Evolutionary conservation across 2,888 invertebrate species (phyloP).

Genomic region (Nowickia ferox): DNA sequence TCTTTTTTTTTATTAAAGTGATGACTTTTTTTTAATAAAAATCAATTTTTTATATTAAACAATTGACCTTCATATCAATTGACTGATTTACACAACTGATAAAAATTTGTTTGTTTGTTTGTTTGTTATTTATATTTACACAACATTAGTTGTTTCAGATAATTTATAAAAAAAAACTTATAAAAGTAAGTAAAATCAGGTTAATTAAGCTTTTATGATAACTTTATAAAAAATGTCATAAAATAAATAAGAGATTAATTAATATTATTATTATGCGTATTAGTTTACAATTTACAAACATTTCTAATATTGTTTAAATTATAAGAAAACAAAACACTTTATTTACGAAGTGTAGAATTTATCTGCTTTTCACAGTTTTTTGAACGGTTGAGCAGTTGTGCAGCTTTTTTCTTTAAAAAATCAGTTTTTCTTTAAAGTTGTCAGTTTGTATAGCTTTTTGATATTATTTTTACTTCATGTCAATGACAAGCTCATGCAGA

Average conservation of each 20-base stretch:
- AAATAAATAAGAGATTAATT: background rate
- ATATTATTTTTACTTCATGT: no score
- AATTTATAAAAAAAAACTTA: background rate
- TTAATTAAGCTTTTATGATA: background rate
- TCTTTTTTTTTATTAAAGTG: background rate
- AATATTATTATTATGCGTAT: no score
- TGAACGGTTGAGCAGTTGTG: no score
- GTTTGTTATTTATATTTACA: background rate
- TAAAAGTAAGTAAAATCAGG: background rate
- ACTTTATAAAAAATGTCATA: background rate
- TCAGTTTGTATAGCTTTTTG: no score
- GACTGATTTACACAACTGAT: slow-evolving; percentile 22
- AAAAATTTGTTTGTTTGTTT: background rate
- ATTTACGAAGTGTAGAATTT: no score
- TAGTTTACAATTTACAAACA: no score
- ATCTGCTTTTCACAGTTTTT: no score
- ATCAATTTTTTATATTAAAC: background rate
- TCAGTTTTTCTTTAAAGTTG: no score
- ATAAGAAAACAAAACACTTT: no score
- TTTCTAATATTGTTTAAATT: background rate
- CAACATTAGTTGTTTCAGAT: background rate
- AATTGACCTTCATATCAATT: slow-evolving; percentile 29
- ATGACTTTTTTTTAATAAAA: slow-evolving; percentile 2
- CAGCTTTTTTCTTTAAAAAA: no score
- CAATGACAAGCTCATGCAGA: no score